A percentile compares a stretch with the other conserved stretches of the same genome.
phyloP scores from a whole-genome alignment of 23 tunicate species.

The Aplidium turbinatum region DNA sequence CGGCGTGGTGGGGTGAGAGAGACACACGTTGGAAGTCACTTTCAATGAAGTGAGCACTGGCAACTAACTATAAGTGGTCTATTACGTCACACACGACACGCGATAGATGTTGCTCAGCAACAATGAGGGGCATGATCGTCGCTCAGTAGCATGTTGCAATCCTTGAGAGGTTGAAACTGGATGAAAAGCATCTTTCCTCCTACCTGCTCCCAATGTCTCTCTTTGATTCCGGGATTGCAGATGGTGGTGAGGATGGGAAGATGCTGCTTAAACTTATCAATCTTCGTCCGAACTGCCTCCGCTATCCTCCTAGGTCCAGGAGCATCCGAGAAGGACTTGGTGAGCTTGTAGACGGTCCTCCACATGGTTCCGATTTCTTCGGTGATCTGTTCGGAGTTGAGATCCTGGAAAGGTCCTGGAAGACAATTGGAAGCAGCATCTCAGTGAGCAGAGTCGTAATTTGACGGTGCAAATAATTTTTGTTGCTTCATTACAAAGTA shows the following conservation, averaged over 20 bases:
- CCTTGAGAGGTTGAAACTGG: no score
- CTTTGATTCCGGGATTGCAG: slow-evolving; percentile 95
- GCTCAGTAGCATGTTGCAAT: no score
- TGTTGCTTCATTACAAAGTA: no score
- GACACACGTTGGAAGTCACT: no score
- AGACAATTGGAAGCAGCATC: not conserved
- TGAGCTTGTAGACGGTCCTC: slow-evolving; percentile 87
- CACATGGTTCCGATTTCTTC: slow-evolving; percentile 91
- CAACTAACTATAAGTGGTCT: not conserved
- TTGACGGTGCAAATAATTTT: no score
- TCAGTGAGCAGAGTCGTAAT: no score
- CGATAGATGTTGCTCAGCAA: no score
- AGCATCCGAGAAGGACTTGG: slow-evolving; percentile 85
- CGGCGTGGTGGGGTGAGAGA: not conserved
- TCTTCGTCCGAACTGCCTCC: slow-evolving; percentile 75
- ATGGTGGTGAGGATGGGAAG: slow-evolving; percentile 85
- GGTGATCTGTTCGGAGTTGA: slow-evolving; percentile 77
- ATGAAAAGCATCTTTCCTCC: not conserved
- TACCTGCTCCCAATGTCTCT: slow-evolving; percentile 97
- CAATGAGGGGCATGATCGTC: no score
- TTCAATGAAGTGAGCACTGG: no score
- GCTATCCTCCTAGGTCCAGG: slow-evolving; percentile 93
- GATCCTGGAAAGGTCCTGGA: slow-evolving; percentile 79
- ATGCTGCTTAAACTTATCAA: slow-evolving; percentile 93
- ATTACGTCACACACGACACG: not conserved